phyloP scores from a whole-genome alignment of 2,797 vertebrate genomes.

The Scolopax bukidnonensis region DNA sequence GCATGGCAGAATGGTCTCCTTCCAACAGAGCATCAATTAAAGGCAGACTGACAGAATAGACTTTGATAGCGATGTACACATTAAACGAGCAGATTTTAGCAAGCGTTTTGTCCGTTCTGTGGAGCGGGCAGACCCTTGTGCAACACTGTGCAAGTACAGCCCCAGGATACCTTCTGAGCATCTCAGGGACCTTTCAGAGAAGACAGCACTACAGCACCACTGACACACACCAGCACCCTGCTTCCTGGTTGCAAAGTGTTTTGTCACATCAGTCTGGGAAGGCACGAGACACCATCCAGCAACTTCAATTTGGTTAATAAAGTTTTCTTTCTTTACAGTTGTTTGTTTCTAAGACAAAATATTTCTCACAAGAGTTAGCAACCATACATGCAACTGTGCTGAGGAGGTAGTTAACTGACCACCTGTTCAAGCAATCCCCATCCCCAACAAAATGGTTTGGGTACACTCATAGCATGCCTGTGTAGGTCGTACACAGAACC shows the following conservation, averaged over 20 bases:
- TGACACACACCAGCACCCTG: background rate
- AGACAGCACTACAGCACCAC: background rate
- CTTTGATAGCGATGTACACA: background rate
- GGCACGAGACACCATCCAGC: background rate
- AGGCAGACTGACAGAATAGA: background rate
- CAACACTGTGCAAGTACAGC: background rate
- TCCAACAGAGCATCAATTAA: background rate
- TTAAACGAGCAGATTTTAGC: background rate
- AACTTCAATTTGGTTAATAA: background rate
- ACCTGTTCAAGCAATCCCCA: background rate
- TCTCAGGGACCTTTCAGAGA: background rate
- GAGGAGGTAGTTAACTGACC: background rate
- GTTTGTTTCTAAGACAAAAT: background rate
- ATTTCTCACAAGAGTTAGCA: background rate
- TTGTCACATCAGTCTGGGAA: background rate
- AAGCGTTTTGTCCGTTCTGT: background rate
- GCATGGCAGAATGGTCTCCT: background rate
- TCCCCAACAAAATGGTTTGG: background rate
- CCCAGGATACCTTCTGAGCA: background rate
- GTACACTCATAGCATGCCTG: background rate
- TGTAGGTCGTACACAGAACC: background rate
- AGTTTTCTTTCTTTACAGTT: background rate
- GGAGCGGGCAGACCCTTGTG: background rate
- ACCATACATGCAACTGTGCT: background rate
- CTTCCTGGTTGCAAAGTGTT: background rate